Conservation (phyloP, 1,140 invertebrate species). For the Bombus picipes region DNA sequence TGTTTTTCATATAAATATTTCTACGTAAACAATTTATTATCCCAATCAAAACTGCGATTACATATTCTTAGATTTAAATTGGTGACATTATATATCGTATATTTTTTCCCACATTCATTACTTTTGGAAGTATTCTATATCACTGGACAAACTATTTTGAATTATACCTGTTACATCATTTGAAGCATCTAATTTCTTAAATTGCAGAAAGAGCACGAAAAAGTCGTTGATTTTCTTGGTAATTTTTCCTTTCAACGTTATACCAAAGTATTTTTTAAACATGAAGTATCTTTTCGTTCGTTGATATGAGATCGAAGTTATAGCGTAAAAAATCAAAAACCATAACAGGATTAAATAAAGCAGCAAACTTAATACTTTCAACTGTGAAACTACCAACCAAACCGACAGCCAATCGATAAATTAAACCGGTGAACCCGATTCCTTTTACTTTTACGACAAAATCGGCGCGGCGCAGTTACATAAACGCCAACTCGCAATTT, state of each 20-base stretch:
- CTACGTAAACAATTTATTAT: neutral
- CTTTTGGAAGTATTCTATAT: too few species aligned
- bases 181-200: too few species aligned
- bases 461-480: slow-evolving; percentile 16
- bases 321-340: neutral
- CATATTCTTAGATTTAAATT: neutral
- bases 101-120: neutral
- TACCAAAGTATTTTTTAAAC: too few species aligned
- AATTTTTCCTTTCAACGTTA: too few species aligned
- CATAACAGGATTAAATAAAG: neutral
- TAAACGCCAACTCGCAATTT: slow-evolving; percentile 32
- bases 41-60: neutral
- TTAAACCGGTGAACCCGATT: slow-evolving; percentile 12
- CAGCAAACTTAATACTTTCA: neutral
- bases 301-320: too few species aligned
- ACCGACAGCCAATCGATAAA: neutral
- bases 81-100: neutral
- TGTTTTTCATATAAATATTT: neutral
- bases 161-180: too few species aligned
- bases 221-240: too few species aligned
- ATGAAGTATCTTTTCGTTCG: too few species aligned
- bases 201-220: too few species aligned
- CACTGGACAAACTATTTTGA: too few species aligned
- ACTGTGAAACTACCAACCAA: neutral
- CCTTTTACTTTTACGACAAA: slow-evolving; percentile 20